Conservation (phyloP, 2,888 invertebrate genomes). For the Cryptus armator region DNA sequence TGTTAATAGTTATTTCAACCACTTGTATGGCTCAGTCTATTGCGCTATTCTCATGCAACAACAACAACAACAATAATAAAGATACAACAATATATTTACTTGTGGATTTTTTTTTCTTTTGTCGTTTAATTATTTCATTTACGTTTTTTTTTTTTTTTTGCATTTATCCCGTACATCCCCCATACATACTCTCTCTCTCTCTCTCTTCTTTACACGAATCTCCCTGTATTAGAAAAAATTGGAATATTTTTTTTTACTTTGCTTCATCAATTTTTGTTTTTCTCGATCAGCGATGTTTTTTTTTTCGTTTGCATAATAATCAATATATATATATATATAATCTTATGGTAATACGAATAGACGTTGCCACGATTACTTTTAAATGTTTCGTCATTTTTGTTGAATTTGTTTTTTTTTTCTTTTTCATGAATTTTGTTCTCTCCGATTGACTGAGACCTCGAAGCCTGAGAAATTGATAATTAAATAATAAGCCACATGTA, state of each 20-base stretch:
- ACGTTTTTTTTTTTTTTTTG: slow-evolving; percentile 56
- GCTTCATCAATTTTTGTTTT: slow-evolving; percentile 3
- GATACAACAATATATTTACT: slow-evolving; percentile 83
- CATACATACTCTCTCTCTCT: slow-evolving; percentile 68
- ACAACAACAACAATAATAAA: slow-evolving; percentile 83
- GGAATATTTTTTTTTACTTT: slow-evolving; percentile 70
- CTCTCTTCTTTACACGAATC: slow-evolving; percentile 58
- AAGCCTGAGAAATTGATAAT: slow-evolving; percentile 69
- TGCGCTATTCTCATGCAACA: slow-evolving; percentile 84
- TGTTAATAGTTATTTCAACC: slow-evolving; percentile 82
- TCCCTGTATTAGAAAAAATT: slow-evolving; percentile 75
- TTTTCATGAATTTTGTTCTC: slow-evolving; percentile 28
- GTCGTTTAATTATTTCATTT: slow-evolving; percentile 63
- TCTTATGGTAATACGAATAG: slow-evolving; percentile 74
- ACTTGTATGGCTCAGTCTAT: slow-evolving; percentile 83
- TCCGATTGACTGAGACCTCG: slow-evolving; percentile 71
- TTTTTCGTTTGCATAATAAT: slow-evolving; percentile 59
- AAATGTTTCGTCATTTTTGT: slow-evolving; percentile 23
- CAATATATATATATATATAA: slow-evolving; percentile 61
- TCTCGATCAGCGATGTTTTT: slow-evolving; percentile 63
- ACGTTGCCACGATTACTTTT: slow-evolving; percentile 71
- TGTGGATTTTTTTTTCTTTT: slow-evolving; percentile 73
- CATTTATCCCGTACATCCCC: slow-evolving; percentile 71
- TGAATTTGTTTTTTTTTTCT: background rate
- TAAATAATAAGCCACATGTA: slow-evolving; percentile 74